Evolutionary conservation across 2,797 vertebrate species (phyloP).

Genomic region (Enteromius fasciolatus): DNA sequence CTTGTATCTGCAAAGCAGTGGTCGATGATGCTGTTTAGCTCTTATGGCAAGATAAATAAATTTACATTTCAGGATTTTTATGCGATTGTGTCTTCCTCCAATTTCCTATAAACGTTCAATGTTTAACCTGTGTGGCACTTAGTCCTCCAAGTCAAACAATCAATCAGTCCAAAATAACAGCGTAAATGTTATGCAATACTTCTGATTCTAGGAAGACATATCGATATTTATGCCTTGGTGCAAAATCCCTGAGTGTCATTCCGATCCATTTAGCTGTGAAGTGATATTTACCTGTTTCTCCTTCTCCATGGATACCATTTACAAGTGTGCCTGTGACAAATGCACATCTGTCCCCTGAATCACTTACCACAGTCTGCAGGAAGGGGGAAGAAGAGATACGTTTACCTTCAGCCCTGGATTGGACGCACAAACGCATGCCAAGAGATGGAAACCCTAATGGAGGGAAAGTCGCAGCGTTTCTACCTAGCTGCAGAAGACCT

Average conservation of each 20-base stretch:
- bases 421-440: slow-evolving; percentile 18
- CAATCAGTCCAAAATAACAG: slow-evolving; percentile 38
- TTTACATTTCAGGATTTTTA: background rate
- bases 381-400: slow-evolving; percentile 4
- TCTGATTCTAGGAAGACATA: slow-evolving; percentile 43
- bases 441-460: slow-evolving; percentile 50
- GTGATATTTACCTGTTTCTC: slow-evolving; percentile 66
- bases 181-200: slow-evolving; percentile 32
- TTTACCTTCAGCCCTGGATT: slow-evolving; percentile 29
- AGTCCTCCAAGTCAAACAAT: slow-evolving; percentile 40
- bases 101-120: slow-evolving; percentile 27
- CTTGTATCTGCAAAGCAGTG: background rate
- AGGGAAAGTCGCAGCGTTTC: slow-evolving; percentile 37
- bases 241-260: slow-evolving; percentile 58
- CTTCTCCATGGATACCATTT: slow-evolving; percentile 62
- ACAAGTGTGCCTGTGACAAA: slow-evolving; percentile 51
- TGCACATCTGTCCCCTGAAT: slow-evolving; percentile 49
- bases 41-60: slow-evolving; percentile 27
- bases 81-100: slow-evolving; percentile 7
- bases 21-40: background rate
- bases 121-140: slow-evolving; percentile 35
- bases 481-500: slow-evolving; percentile 45
- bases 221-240: slow-evolving; percentile 57
- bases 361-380: slow-evolving; percentile 23
- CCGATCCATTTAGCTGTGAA: slow-evolving; percentile 62